Conservation (phyloP, 2,888 invertebrate species). For the Trichopria drosophilae region DNA sequence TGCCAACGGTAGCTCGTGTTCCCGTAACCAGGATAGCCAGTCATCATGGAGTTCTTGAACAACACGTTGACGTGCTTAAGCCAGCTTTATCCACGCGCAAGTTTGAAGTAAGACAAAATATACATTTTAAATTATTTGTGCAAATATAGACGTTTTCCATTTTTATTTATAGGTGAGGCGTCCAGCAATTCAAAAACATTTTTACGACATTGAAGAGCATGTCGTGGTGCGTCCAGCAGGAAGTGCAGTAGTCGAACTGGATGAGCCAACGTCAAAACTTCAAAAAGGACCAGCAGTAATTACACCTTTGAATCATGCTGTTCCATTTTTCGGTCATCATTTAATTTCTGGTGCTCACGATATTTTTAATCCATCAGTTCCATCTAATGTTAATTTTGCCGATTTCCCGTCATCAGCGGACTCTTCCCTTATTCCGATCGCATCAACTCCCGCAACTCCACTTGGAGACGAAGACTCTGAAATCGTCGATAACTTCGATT, state of each 20-base stretch:
- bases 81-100: slow-evolving; percentile 64
- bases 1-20: slow-evolving; percentile 60
- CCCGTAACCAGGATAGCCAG: slow-evolving; percentile 60
- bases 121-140: not conserved
- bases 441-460: slow-evolving; percentile 35
- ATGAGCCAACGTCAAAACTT: slow-evolving; percentile 64
- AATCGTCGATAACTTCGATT: slow-evolving; percentile 54
- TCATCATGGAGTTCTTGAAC: slow-evolving; percentile 61
- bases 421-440: slow-evolving; percentile 32
- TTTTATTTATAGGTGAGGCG: slow-evolving; percentile 58
- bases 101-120: slow-evolving; percentile 55
- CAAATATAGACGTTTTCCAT: not conserved
- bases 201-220: slow-evolving; percentile 67
- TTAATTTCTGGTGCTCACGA: slow-evolving; percentile 35
- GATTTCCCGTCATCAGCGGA: too few relatives aligned
- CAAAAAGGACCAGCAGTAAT: slow-evolving; percentile 60
- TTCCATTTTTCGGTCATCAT: slow-evolving; percentile 37
- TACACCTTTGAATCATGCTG: slow-evolving; percentile 43
- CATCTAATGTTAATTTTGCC: slow-evolving; percentile 32
- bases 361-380: slow-evolving; percentile 34
- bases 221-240: slow-evolving; percentile 66
- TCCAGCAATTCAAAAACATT: slow-evolving; percentile 67
- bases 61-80: slow-evolving; percentile 64
- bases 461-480: slow-evolving; percentile 48
- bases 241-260: slow-evolving; percentile 65